Percentiles rank a stretch among this genome's conserved stretches.
Evolutionary conservation across 2,113 vertebrate genomes (phyloP).

Genomic region (Muscicapa adusta): DNA sequence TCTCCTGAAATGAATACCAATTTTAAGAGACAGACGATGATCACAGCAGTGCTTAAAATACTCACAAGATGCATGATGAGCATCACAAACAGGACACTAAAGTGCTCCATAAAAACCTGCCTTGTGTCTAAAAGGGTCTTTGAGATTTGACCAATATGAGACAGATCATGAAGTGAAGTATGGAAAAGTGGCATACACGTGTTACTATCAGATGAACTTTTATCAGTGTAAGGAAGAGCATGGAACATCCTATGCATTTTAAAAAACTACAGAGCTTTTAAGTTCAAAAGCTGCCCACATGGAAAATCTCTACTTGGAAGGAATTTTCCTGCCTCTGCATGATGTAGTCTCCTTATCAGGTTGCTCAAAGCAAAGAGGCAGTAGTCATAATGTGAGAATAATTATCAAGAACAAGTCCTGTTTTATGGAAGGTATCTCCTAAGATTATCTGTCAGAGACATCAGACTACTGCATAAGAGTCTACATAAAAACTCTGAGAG

Average conservation of each 20-base stretch:
- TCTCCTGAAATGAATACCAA: neutral
- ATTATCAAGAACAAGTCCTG: neutral
- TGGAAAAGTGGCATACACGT: accelerated
- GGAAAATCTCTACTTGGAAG: neutral
- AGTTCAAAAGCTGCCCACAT: neutral
- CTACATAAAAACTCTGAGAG: neutral
- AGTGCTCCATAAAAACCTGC: neutral
- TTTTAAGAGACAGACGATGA: neutral
- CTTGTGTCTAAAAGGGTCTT: neutral
- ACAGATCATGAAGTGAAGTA: neutral
- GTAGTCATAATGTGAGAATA: neutral
- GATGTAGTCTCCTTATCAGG: neutral
- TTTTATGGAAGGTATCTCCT: neutral
- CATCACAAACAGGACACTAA: neutral
- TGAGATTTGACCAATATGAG: neutral
- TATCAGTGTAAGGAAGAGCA: neutral
- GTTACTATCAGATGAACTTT: neutral
- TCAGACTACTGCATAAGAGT: neutral
- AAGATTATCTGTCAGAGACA: conserved; percentile 2
- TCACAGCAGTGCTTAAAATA: neutral
- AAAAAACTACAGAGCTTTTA: neutral
- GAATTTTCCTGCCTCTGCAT: neutral
- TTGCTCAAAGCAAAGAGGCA: neutral
- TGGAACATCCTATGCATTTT: neutral
- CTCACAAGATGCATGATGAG: neutral